Evolutionary conservation across 2,888 invertebrate genomes (phyloP), one percentile per base, ranked within the genome.

Genomic region (Antitype chi): DNA sequence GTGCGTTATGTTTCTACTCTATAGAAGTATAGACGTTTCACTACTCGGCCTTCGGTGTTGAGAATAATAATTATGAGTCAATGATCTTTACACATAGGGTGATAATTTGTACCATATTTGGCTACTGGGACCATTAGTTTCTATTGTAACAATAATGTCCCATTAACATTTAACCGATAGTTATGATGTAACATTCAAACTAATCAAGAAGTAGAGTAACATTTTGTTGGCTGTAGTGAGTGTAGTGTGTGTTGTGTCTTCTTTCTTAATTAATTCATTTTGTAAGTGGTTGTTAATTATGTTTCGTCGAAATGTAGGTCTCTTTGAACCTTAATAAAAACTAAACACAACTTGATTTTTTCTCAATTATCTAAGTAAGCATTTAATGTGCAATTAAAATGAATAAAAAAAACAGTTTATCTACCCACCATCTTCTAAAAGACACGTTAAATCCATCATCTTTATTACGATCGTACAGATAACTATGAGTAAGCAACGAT

Each of bases 41-140:
- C 69, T 78, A 25, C 57, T 60, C 70, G 67, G 76, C 80, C 81
- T 84, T 82, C 75, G 49, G 23, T 60, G 38, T 72, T 43, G n/a
- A 78, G 67, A 85, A 81, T 85, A 81, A 79, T 87, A 74, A 87
- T 85, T 75, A 83, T 74, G 57, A 85, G 83, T 87, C 86, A 85
- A 83, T 85, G 88, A 83, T 85, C 88, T 81, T 78, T 76, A 70
- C 32, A 82, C 78, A 43, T 63, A 76, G 78, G 78, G 81, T 79
- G 53, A 81, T 87, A 86, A 82, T 85, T 79, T 74, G 59, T 59
- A 66, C 82, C 82, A 66, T 87, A 82, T 87, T 85, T 82, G 82
- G 75, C 43, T 63, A 63, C 67, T 63, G 55, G n/a, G n/a, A 69
- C 73, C 73, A 78, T 78, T 71, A 77, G 62, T 79, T 71, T 76